These are phyloP conservation scores for Sternotherus odoratus DNA, from an alignment of 2,797 vertebrate species.

Conservation along the genomic window DNA sequence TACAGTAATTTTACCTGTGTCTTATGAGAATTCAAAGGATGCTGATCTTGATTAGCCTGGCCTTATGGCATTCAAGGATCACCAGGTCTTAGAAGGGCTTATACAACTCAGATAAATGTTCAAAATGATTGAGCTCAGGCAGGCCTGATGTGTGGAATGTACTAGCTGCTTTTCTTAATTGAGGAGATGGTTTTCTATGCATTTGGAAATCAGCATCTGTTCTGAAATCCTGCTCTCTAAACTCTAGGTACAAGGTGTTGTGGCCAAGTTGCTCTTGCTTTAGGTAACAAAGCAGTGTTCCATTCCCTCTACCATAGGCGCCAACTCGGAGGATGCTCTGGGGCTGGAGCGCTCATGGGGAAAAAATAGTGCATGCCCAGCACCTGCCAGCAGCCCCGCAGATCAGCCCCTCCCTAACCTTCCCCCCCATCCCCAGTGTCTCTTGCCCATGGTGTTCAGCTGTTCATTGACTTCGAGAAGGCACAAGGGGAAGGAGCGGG, in stretches of 20 bases:
- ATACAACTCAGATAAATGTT: no score
- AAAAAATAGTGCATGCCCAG: no score
- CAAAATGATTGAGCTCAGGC: no score
- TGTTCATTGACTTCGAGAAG: no score
- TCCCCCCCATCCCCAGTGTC: no score
- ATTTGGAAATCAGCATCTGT: neutral
- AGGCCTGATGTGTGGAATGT: no score
- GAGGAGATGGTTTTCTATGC: neutral
- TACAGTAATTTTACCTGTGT: fast-evolving
- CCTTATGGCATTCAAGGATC: neutral
- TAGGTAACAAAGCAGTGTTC: neutral
- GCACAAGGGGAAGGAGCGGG: no score
- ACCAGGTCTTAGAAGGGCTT: neutral
- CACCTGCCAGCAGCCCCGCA: no score
- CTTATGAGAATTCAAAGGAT: neutral
- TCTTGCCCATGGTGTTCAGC: no score
- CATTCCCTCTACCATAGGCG: neutral
- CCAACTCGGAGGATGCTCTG: no score
- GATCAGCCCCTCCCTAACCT: no score
- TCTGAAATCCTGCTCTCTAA: neutral
- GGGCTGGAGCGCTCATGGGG: no score
- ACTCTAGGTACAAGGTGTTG: neutral
- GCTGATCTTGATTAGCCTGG: neutral
- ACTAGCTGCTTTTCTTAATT: neutral
- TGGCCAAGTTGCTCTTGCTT: neutral